A percentile compares a stretch with the other conserved stretches of the same genome.
These are phyloP conservation scores for Megalops cyprinoides DNA, from an alignment of 2,797 vertebrate species.

Conservation along the genomic window DNA sequence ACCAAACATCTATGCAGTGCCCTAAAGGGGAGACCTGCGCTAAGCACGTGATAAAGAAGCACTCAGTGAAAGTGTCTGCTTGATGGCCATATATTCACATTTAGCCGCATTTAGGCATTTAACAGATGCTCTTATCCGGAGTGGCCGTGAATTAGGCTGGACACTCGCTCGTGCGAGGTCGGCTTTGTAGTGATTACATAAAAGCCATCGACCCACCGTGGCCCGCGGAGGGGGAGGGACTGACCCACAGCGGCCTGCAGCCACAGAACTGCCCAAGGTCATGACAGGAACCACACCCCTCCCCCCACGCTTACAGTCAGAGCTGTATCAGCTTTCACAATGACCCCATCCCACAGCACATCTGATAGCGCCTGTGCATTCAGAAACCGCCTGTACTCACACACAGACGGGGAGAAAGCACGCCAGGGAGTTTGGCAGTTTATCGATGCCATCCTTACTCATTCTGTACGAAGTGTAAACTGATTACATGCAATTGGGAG, in stretches of 20 bases:
- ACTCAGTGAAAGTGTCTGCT: not conserved
- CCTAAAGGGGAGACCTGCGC: not conserved
- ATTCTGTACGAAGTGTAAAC: not conserved
- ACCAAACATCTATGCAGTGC: not conserved
- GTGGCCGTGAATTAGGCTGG: not conserved
- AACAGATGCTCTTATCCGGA: no score
- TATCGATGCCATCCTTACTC: not conserved
- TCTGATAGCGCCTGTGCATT: no score
- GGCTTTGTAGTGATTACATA: not conserved
- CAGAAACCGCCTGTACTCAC: no score
- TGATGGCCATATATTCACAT: not conserved
- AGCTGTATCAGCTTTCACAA: not conserved
- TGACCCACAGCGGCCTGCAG: no score
- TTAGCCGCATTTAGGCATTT: no score
- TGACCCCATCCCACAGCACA: no score
- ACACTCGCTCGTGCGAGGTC: constrained; percentile 5
- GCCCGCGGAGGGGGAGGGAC: no score
- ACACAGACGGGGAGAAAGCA: no score
- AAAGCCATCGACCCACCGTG: constrained; percentile 1
- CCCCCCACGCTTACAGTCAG: not conserved
- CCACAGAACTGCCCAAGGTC: not conserved
- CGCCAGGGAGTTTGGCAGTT: not conserved
- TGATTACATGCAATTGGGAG: constrained; percentile 3
- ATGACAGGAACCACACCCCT: not conserved
- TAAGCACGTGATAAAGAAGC: not conserved